A percentile compares a stretch with the other conserved stretches of the same genome.
These are phyloP conservation scores for Sycobia sp. DNA, from an alignment of 1,140 invertebrate genomes.

Conservation along the genomic window DNA sequence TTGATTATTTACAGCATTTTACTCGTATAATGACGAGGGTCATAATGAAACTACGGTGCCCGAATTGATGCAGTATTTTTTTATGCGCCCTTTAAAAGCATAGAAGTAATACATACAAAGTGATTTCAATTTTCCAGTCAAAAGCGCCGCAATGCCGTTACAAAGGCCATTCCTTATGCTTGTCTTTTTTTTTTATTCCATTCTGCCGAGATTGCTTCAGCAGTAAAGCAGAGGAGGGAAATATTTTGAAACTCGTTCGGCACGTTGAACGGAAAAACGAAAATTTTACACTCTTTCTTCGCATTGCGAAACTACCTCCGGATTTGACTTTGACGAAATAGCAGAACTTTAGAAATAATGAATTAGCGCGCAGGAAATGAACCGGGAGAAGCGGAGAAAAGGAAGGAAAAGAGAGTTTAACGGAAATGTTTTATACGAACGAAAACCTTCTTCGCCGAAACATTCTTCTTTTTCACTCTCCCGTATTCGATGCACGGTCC, in stretches of 20 bases:
- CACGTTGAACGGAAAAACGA: not conserved
- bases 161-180: not conserved
- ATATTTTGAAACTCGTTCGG: constrained; percentile 2
- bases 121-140: constrained; percentile 33
- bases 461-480: not conserved
- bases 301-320: not conserved
- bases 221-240: constrained; percentile 3
- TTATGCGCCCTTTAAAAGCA: constrained; percentile 25
- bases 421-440: constrained; percentile 5
- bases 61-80: constrained; percentile 19
- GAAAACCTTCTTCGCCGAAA: constrained; percentile 4
- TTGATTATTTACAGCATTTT: too few relatives aligned
- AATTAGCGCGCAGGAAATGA: not conserved
- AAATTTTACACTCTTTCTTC: not conserved
- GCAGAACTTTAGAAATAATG: constrained; percentile 11
- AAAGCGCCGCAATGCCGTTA: constrained; percentile 20
- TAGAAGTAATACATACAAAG: constrained; percentile 28
- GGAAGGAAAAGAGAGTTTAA: not conserved
- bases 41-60: too few relatives aligned
- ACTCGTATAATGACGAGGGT: not conserved
- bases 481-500: too few relatives aligned
- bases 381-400: not conserved
- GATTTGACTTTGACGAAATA: constrained; percentile 4
- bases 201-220: constrained; percentile 1
- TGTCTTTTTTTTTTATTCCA: constrained; percentile 1